These are phyloP conservation scores for Equus quagga DNA, from an alignment of 2,113 vertebrate species.

Conservation along the genomic window DNA sequence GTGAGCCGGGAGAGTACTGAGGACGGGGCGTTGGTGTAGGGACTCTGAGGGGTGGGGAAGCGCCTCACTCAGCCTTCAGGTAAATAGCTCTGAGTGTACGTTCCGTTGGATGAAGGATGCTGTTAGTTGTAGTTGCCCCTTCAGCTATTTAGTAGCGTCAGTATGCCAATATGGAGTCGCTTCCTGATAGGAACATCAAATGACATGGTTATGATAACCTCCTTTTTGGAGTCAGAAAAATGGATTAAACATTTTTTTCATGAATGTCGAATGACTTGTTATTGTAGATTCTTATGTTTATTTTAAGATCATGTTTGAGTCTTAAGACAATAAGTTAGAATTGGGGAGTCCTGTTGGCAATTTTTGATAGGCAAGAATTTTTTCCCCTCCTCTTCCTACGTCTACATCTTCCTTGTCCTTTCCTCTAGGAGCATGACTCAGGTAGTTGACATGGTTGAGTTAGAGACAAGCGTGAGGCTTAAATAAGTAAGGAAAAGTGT, in stretches of 20 bases:
- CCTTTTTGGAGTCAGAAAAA: not conserved
- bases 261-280: not conserved
- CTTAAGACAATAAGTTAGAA: not conserved
- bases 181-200: accelerated
- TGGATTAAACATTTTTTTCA: not conserved
- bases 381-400: not conserved
- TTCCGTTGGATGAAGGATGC: accelerated
- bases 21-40: not conserved
- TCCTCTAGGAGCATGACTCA: not conserved
- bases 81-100: not conserved
- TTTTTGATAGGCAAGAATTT: not conserved
- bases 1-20: no score
- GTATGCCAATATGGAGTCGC: accelerated
- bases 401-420: not conserved
- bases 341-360: not conserved
- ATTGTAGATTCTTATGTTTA: not conserved
- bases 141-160: accelerated
- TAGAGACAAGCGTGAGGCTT: not conserved
- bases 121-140: accelerated
- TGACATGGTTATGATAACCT: not conserved
- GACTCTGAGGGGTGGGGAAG: accelerated
- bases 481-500: accelerated
- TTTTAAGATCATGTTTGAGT: not conserved
- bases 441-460: not conserved
- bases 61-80: accelerated